A percentile compares a stretch with the other conserved stretches of the same genome.
phyloP scores from a whole-genome alignment of 2,797 vertebrate species.

The Sebastes glaucus region DNA sequence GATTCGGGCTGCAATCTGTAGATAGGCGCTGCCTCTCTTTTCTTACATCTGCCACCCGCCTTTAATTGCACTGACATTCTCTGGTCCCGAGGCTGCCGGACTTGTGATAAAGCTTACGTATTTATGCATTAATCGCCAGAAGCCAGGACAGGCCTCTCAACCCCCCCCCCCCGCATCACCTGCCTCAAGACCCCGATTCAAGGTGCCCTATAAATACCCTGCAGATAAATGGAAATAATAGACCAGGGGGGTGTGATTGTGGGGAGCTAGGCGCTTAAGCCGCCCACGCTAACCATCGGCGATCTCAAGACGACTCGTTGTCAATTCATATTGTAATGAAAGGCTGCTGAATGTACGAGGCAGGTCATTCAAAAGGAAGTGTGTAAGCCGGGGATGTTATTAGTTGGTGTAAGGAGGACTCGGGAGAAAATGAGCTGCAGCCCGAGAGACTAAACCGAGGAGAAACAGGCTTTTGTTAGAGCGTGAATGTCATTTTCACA shows the following conservation, averaged over 20 bases:
- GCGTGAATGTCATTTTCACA: constrained; percentile 53
- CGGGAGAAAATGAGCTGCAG: constrained; percentile 44
- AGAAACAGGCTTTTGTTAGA: constrained; percentile 43
- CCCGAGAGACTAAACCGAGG: constrained; percentile 31
- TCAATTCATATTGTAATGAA: constrained; percentile 66
- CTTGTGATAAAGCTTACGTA: constrained; percentile 69
- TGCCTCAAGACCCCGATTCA: constrained; percentile 63
- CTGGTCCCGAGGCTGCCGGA: constrained; percentile 59
- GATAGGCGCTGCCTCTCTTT: constrained; percentile 61
- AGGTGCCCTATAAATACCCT: constrained; percentile 62
- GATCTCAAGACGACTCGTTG: constrained; percentile 43
- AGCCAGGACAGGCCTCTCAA: constrained; percentile 29
- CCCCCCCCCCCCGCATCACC: constrained; percentile 41
- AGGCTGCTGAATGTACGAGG: constrained; percentile 35
- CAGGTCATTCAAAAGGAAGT: constrained; percentile 29
- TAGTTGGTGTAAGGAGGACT: constrained; percentile 49
- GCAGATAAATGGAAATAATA: constrained; percentile 64
- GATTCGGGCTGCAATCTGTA: constrained; percentile 68
- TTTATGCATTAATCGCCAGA: constrained; percentile 71
- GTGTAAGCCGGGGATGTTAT: constrained; percentile 49
- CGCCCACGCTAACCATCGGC: constrained; percentile 33
- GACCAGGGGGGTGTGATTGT: constrained; percentile 30
- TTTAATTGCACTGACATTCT: constrained; percentile 75
- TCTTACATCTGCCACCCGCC: constrained; percentile 49
- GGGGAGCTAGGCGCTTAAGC: constrained; percentile 32